These are phyloP conservation scores for Epinephelus fuscoguttatus DNA, from an alignment of 2,113 vertebrate genomes.

Conservation along the genomic window DNA sequence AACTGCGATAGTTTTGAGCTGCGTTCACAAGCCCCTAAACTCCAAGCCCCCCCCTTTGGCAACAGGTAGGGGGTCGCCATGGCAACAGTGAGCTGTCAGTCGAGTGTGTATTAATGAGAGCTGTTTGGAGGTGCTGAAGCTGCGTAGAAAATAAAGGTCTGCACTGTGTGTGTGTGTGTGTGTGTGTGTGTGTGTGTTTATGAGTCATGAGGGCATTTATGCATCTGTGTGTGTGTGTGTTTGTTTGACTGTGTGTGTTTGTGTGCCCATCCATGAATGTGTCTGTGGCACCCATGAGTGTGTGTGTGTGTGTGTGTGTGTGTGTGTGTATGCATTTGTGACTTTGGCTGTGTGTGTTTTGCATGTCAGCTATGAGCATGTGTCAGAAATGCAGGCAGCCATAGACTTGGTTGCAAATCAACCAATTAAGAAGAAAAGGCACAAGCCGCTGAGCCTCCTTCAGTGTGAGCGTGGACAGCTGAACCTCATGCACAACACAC, in stretches of 20 bases:
- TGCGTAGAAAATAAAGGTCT: slow-evolving; percentile 17
- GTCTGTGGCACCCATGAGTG: background rate
- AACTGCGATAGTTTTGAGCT: slow-evolving; percentile 36
- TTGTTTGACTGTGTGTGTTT: slow-evolving; percentile 10
- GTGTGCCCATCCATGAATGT: background rate
- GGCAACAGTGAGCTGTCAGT: slow-evolving; percentile 74
- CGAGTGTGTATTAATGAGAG: slow-evolving; percentile 66
- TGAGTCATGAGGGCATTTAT: slow-evolving; percentile 15
- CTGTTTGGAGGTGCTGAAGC: slow-evolving; percentile 35
- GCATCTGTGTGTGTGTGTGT: background rate
- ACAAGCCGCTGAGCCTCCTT: slow-evolving; percentile 38
- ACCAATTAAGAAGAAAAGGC: slow-evolving; percentile 68
- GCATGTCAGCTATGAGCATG: slow-evolving; percentile 29
- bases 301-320: slow-evolving; percentile 17
- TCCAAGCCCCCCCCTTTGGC: slow-evolving; percentile 40
- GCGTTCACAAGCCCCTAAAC: slow-evolving; percentile 41
- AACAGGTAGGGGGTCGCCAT: slow-evolving; percentile 77
- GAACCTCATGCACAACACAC: background rate
- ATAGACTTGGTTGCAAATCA: slow-evolving; percentile 59
- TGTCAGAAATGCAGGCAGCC: slow-evolving; percentile 47
- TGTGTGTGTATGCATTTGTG: background rate
- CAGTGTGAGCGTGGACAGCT: slow-evolving; percentile 30
- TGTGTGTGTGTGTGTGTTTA: slow-evolving; percentile 1
- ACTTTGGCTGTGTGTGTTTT: slow-evolving; percentile 14
- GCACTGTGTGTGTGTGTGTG: slow-evolving; percentile 2